Percentiles rank a stretch among this genome's conserved stretches.
These are phyloP conservation scores for Atlantisia rogersi DNA, from an alignment of 2,113 vertebrate species.

Conservation along the genomic window DNA sequence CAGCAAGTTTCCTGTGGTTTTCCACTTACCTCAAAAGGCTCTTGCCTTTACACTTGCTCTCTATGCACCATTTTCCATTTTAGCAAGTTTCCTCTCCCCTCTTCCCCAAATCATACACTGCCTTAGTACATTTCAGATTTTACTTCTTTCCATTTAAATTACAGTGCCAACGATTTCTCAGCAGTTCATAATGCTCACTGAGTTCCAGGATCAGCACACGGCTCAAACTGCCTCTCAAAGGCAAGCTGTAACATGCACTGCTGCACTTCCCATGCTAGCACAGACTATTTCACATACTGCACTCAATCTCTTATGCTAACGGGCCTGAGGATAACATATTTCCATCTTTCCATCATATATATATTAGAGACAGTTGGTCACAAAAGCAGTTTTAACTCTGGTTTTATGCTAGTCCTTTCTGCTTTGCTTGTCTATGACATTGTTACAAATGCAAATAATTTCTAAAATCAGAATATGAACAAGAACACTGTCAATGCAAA, in stretches of 20 bases:
- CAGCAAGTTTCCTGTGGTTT: not conserved
- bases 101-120: not conserved
- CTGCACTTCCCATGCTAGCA: not conserved
- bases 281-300: not conserved
- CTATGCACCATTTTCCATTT: not conserved
- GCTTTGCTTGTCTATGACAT: not conserved
- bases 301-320: not conserved
- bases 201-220: not conserved
- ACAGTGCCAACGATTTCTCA: not conserved
- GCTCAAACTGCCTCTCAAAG: not conserved
- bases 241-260: not conserved
- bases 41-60: not conserved
- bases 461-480: not conserved
- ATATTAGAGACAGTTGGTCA: not conserved
- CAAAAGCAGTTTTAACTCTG: not conserved
- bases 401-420: not conserved
- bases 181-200: not conserved
- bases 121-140: rapidly evolving
- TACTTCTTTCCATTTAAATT: not conserved
- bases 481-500: not conserved
- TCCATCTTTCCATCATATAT: not conserved
- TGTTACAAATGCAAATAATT: not conserved
- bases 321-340: not conserved
- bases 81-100: not conserved
- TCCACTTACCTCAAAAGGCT: not conserved